Conservation (phyloP, 2,113 vertebrate species). For the Pipa parva region DNA sequence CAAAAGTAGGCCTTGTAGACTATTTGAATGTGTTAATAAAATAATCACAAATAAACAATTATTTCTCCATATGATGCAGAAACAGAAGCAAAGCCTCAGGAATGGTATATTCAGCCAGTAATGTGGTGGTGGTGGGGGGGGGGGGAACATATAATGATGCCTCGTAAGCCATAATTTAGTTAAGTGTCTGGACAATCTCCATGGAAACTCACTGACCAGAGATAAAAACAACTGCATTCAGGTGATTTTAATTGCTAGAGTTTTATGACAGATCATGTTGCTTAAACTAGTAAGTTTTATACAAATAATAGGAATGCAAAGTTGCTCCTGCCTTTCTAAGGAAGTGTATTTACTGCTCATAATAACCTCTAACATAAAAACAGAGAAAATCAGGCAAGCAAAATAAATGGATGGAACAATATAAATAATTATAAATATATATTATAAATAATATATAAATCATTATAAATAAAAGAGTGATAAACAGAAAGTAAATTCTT, state of each 20-base stretch:
- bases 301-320: slow-evolving; percentile 19
- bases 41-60: slow-evolving; percentile 22
- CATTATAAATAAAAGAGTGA: no score
- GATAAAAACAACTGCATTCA: slow-evolving; percentile 27
- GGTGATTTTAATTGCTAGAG: slow-evolving; percentile 23
- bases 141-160: neutral
- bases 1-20: neutral
- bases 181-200: slow-evolving; percentile 27
- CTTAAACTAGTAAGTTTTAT: slow-evolving; percentile 16
- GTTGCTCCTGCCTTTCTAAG: no score
- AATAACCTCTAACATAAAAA: no score
- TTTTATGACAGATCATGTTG: slow-evolving; percentile 25
- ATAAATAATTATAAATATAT: no score
- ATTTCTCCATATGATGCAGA: neutral
- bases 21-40: slow-evolving; percentile 24
- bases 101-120: neutral
- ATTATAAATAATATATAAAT: no score
- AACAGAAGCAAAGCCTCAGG: neutral
- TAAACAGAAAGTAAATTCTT: no score
- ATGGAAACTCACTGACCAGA: slow-evolving; percentile 38
- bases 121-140: no score
- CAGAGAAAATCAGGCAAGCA: no score
- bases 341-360: no score
- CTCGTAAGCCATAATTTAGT: slow-evolving; percentile 33
- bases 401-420: no score